Evolutionary conservation across 2,888 invertebrate species (phyloP), one percentile per base, ranked within the genome.

Genomic region (Druceiella hillmani): DNA sequence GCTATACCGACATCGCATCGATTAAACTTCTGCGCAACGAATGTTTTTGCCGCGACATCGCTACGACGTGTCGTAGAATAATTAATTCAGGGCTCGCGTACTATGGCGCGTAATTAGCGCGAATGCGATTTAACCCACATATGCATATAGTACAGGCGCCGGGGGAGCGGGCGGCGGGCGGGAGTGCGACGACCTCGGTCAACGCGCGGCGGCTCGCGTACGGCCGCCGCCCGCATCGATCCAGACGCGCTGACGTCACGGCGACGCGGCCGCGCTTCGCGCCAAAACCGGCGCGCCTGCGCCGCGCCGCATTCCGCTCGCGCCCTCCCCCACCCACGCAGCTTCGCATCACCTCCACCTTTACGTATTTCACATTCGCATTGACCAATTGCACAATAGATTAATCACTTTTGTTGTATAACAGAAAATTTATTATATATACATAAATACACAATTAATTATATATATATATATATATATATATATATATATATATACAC

Each of bases 241-340:
- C 71, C 68, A 63, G 68, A 64, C 67, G 67, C 61, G 30, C 62
- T 71, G 69, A 66, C 70, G 70, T 69, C 71, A 68, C 62, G 59
- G 61, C 62, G 61, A 40, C 46, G 43, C 42, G 40, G 42, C 44
- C 65, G 66, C 59, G 59, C 64, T 71, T 72, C 71, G 71, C 71
- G 72, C 71, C 71, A 70, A 70, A 71, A 69, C 62, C 59, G 65
- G 60, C 59, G 64, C 67, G 69, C 66, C 56, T 66, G 70, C 67
- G 68, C 64, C 64, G 46, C 56, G 54, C 57, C 40, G 43, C 41
- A 17, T 17, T 15, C 31, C 31, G 31, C 31, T 11, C 15, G 5
- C 16, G 7, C 4, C 31, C 30, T 34, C 48, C 17, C 34, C 39
- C 32, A 28, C 39, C 34, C 28, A 17, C 28, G 28, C 41, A 27